These are phyloP conservation scores for Scotopteryx bipunctaria DNA, from an alignment of 2,888 invertebrate species.

Conservation along the genomic window DNA sequence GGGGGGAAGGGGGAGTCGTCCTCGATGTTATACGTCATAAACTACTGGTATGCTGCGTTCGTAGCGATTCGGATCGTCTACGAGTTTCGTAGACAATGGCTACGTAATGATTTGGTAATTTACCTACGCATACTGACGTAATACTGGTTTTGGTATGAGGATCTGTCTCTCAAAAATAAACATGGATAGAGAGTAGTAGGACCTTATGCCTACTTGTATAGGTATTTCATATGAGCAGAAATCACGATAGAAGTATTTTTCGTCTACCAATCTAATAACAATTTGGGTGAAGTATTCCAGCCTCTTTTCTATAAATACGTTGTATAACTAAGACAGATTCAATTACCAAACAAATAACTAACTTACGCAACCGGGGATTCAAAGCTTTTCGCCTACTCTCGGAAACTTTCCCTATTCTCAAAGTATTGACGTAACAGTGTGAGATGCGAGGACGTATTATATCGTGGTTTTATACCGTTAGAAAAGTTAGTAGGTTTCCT, in stretches of 20 bases:
- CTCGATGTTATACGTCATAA: constrained; percentile 47
- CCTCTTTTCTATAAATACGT: too few relatives aligned
- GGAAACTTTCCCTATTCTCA: not conserved
- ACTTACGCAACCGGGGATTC: not conserved
- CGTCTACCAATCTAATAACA: too few relatives aligned
- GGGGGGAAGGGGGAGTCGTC: constrained; percentile 35
- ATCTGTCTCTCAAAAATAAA: too few relatives aligned
- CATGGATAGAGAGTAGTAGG: too few relatives aligned
- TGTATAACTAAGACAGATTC: not conserved
- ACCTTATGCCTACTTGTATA: too few relatives aligned
- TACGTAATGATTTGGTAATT: constrained; percentile 16
- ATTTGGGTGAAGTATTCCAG: too few relatives aligned
- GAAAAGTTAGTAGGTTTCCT: not conserved
- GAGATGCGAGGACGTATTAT: constrained; percentile 7
- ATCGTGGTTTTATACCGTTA: constrained; percentile 1
- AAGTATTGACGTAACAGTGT: not conserved
- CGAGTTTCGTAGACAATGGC: constrained; percentile 33
- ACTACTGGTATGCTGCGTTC: constrained; percentile 18
- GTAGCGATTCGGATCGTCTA: constrained; percentile 29
- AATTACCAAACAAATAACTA: not conserved
- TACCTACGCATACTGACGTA: too few relatives aligned
- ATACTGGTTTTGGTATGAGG: too few relatives aligned
- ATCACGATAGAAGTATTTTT: too few relatives aligned
- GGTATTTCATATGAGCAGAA: too few relatives aligned
- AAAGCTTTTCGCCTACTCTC: not conserved